A percentile compares a stretch with the other conserved stretches of the same genome.
Conservation (phyloP, 2,888 invertebrate species). For the Dermolepida albohirtum region DNA sequence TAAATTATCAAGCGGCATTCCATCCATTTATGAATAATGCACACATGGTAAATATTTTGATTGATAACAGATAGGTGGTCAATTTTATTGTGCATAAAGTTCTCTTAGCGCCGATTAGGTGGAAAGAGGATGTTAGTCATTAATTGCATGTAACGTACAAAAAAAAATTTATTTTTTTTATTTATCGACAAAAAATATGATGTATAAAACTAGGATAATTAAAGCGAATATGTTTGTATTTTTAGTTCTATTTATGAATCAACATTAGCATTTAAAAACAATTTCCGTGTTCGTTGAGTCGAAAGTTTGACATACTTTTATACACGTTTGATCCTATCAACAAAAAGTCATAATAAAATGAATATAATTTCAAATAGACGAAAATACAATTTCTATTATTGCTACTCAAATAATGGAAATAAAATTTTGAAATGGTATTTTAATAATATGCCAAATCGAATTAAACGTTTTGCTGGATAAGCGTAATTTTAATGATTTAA, state of each 20-base stretch:
- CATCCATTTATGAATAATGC: background rate
- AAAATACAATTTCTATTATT: too few species aligned
- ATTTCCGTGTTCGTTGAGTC: conserved; percentile 27
- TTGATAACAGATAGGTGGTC: background rate
- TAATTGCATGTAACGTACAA: too few species aligned
- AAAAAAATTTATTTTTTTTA: too few species aligned
- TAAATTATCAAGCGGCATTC: too few species aligned
- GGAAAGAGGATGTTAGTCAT: background rate
- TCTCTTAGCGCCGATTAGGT: too few species aligned
- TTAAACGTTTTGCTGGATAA: conserved; percentile 4
- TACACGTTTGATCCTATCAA: conserved; percentile 9
- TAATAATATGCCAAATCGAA: background rate
- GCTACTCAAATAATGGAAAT: too few species aligned
- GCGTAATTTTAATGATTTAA: background rate
- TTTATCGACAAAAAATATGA: too few species aligned
- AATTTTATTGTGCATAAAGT: too few species aligned
- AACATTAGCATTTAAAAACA: conserved; percentile 35
- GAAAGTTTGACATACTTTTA: conserved; percentile 36
- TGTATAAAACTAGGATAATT: conserved; percentile 1
- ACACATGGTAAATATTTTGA: background rate
- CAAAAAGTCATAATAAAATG: conserved; percentile 20
- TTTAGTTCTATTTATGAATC: conserved; percentile 27
- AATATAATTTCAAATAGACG: background rate
- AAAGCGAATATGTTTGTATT: conserved; percentile 5
- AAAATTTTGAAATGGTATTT: too few species aligned